These are phyloP conservation scores for Tapirus terrestris DNA, from an alignment of 2,113 vertebrate species.

Conservation along the genomic window DNA sequence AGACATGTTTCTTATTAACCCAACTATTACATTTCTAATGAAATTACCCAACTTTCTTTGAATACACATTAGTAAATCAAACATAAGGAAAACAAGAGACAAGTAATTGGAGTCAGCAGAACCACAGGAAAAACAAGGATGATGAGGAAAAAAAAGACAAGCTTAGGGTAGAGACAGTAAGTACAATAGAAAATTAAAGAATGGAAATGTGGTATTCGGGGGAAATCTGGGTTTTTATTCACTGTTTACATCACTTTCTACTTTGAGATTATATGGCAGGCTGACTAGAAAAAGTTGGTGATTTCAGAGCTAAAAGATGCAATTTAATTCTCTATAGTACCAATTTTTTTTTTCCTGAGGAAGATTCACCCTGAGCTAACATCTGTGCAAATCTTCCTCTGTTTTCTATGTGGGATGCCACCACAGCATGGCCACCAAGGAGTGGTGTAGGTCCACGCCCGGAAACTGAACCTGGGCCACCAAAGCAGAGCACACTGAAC, in stretches of 20 bases:
- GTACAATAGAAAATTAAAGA: not conserved
- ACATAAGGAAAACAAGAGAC: not conserved
- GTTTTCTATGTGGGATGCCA: too few species aligned
- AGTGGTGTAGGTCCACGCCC: too few species aligned
- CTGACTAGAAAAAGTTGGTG: not conserved
- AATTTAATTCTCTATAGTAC: not conserved
- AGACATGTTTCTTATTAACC: not conserved
- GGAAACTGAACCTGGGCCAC: too few species aligned
- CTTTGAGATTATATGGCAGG: not conserved
- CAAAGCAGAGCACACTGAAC: too few species aligned
- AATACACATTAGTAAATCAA: not conserved
- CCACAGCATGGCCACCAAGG: too few species aligned
- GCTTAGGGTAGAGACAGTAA: not conserved
- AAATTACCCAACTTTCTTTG: not conserved
- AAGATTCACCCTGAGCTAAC: too few species aligned
- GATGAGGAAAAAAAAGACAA: not conserved
- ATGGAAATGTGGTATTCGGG: not conserved
- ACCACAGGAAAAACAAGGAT: not conserved
- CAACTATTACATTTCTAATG: not conserved
- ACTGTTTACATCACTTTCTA: not conserved
- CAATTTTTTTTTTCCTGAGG: not conserved
- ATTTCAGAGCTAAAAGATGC: not conserved
- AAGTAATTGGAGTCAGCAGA: not conserved
- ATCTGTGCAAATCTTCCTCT: too few species aligned
- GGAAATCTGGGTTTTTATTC: not conserved